Evolutionary conservation across 2,888 invertebrate genomes (phyloP).

Genomic region (Globia sparganii): DNA sequence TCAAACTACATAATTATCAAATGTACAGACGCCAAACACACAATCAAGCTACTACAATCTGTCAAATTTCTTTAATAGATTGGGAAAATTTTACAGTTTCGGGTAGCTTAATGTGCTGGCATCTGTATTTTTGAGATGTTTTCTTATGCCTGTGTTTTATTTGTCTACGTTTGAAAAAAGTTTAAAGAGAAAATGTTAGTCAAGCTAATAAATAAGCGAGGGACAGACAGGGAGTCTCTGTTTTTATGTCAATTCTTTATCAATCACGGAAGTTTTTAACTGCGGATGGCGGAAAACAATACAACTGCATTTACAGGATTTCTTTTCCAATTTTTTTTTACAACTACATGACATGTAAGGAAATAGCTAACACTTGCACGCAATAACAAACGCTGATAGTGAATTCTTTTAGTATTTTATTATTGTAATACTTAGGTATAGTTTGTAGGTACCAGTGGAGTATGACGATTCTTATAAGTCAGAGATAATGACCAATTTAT

Average conservation of each 20-base stretch:
- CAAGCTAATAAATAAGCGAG: not conserved
- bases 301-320: not conserved
- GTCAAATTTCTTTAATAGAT: too few species aligned
- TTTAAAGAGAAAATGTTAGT: not conserved
- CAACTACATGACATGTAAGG: not conserved
- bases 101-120: too few species aligned
- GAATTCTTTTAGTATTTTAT: not conserved
- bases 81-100: too few species aligned
- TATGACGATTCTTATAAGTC: not conserved
- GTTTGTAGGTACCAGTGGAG: not conserved
- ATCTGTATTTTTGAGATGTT: not conserved
- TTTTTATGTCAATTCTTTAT: not conserved
- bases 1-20: not conserved
- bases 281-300: not conserved
- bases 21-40: too few species aligned
- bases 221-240: not conserved
- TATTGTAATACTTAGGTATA: not conserved
- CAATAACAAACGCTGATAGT: not conserved
- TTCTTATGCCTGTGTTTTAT: not conserved
- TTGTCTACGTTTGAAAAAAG: not conserved
- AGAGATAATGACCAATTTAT: not conserved
- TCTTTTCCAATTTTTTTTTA: not conserved
- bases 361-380: constrained; percentile 17
- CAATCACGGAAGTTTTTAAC: not conserved
- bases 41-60: too few species aligned